Base-by-base conservation (phyloP, 2,888 invertebrate species). In the Argyresthia albistria region DNA sequence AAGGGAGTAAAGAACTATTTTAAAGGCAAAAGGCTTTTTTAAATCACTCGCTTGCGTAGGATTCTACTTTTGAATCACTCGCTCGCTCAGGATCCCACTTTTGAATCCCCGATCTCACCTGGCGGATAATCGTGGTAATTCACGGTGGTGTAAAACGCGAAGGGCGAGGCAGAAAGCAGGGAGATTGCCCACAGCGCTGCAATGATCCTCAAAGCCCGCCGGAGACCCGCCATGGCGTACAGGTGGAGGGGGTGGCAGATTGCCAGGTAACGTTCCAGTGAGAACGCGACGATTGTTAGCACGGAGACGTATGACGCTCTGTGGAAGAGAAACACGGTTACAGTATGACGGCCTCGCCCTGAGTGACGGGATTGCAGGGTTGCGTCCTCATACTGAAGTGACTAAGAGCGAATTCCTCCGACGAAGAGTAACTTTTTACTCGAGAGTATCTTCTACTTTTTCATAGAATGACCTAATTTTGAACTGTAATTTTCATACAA, bases 241-340 rank as follows among this genome's bases (percentile, higher is more conserved):
- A 94, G 89, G 67, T 93, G 92, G 43, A 97, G 81, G 0, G 97
- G 97, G 72, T 96, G 94, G 70, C 97, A 97, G 67, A 97, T 97
- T 37, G 97, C 97, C 59, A 97, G 82, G 83, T 96, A 96, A 46
- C 97, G 90, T 82, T 97, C 97, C 79, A 94, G 91, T 0, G 97
- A 96, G 80, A 97, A 97, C 3, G 96, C 95, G 46, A 96, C 95
- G 61, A 97, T 97, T 25, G 97, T 97, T 67, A 97, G 82, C 50
- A 97, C 95, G 0, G 97, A 97, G 1, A 95, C 96, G 77, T 97
- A 96, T 0, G 95, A 94, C 0, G 96, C 95, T 76, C 95, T 95
- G 82, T 39, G 14, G 11, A 76, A 57, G 55, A 48, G 35, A 43
- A 11, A 12, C 35, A 12, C 3, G 12, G 6, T 11, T 1, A 43